phyloP scores from a whole-genome alignment of 35 echinoderm and acorn worm species.

The Nesometra sesokonis region DNA sequence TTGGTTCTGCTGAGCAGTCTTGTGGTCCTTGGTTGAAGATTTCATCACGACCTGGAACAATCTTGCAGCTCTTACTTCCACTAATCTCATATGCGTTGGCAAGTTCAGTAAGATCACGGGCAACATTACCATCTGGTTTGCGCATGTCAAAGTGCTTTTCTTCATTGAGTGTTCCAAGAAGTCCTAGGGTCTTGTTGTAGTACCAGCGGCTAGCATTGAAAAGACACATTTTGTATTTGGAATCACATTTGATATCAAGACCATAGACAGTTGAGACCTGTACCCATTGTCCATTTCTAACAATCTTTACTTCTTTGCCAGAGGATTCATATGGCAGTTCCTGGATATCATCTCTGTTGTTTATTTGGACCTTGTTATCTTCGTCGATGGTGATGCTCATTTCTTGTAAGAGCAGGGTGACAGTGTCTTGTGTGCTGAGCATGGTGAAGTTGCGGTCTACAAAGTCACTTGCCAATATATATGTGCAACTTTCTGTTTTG shows the following conservation, averaged over 20 bases:
- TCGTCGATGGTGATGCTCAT: constrained; percentile 14
- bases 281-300: constrained; percentile 63
- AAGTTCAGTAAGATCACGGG: constrained; percentile 41
- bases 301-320: constrained; percentile 37
- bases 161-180: constrained; percentile 64
- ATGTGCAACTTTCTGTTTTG: constrained; percentile 30
- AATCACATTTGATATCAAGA: constrained; percentile 49
- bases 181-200: constrained; percentile 78
- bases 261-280: constrained; percentile 72
- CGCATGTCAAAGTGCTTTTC: constrained; percentile 47
- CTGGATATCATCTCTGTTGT: constrained; percentile 22
- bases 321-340: constrained; percentile 54
- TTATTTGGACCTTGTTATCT: constrained; percentile 46
- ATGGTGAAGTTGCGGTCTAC: constrained; percentile 92
- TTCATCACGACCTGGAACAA: constrained; percentile 12
- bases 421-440: constrained; percentile 27
- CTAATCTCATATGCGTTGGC: constrained; percentile 65
- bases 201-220: constrained; percentile 83
- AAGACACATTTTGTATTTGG: constrained; percentile 41
- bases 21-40: constrained; percentile 3
- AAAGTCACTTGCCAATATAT: constrained; percentile 81
- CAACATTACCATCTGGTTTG: constrained; percentile 51
- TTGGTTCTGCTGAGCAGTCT: not conserved
- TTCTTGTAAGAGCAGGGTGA: constrained; percentile 40
- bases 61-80: constrained; percentile 30